These are phyloP conservation scores for Ceratina japonica DNA, from an alignment of 1,140 invertebrate genomes.

Conservation along the genomic window DNA sequence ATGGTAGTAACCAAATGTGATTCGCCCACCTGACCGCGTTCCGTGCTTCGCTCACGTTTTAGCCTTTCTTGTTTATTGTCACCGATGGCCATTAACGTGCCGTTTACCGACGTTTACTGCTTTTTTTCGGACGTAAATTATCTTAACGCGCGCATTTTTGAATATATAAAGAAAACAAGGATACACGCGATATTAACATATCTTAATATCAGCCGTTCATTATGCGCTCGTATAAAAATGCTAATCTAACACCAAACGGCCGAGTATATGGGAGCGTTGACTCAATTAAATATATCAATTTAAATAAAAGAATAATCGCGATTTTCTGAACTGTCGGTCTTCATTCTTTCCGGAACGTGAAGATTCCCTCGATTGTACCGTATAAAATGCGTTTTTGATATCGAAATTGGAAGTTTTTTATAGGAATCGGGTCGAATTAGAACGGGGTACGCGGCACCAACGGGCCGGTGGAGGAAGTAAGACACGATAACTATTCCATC, in stretches of 20 bases:
- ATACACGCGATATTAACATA: too few species aligned
- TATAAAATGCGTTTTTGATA: neutral
- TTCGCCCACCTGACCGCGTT: conserved; percentile 47
- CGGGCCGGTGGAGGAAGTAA: neutral
- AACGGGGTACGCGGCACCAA: conserved; percentile 2
- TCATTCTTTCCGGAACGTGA: neutral
- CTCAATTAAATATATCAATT: too few species aligned
- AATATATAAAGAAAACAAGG: neutral
- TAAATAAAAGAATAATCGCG: too few species aligned
- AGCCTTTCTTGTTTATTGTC: conserved; percentile 8
- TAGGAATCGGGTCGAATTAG: conserved; percentile 2
- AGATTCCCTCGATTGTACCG: neutral
- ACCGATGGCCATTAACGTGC: conserved; percentile 9
- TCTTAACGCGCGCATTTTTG: neutral
- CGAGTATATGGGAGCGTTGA: too few species aligned
- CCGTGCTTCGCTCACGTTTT: conserved; percentile 37
- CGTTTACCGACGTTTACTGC: neutral
- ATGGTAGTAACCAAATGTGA: conserved; percentile 48
- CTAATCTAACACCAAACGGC: too few species aligned
- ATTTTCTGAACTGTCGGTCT: neutral
- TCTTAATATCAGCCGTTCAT: too few species aligned
- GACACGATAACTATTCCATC: conserved; percentile 34
- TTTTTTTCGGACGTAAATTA: neutral
- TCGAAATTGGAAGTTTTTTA: neutral
- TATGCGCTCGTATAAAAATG: too few species aligned